These are phyloP conservation scores for Phylloscopus trochilus DNA, from an alignment of 2,113 vertebrate genomes.

Conservation along the genomic window DNA sequence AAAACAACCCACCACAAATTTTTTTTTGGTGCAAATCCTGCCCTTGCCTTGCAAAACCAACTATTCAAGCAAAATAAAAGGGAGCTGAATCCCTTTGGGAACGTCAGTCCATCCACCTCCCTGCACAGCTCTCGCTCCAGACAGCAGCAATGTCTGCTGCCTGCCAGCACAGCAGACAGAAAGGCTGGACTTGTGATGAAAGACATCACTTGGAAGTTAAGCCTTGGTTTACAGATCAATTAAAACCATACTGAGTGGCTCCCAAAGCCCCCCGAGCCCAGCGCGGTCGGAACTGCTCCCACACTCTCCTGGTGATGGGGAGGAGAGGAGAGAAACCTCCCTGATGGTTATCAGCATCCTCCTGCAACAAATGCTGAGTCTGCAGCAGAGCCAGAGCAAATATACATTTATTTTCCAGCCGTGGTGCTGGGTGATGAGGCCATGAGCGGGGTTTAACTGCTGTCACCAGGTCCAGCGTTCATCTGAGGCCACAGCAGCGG, in stretches of 20 bases:
- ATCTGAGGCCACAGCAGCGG: neutral
- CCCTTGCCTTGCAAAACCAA: neutral
- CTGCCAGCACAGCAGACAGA: neutral
- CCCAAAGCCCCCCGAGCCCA: neutral
- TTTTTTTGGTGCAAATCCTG: neutral
- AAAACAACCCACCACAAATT: too few species aligned
- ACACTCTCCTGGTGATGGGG: neutral
- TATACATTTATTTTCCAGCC: neutral
- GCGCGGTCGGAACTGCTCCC: neutral
- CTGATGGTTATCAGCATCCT: neutral
- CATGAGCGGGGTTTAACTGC: neutral
- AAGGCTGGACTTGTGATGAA: neutral
- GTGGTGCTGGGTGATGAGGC: neutral
- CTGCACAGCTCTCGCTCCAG: neutral
- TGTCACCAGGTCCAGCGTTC: neutral
- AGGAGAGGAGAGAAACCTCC: neutral
- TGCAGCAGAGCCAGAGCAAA: neutral
- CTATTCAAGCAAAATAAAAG: neutral
- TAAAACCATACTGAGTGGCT: neutral
- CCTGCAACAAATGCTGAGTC: neutral
- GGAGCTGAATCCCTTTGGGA: neutral
- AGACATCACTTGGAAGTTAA: neutral
- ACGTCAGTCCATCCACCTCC: accelerated
- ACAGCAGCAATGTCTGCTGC: neutral
- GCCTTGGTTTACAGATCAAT: conserved; percentile 4